These are phyloP conservation scores for crab-eating macaque (Macaca fascicularis) DNA, from an alignment of 2,113 vertebrate genomes.

Conservation along the genomic window T2T-MFA8v1.1 NC_088393.1:44717501-44718000, in stretches of 20 bases:
- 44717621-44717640: no score
- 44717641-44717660: not conserved
- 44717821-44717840: not conserved
- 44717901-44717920: not conserved
- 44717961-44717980: not conserved
- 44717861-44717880: not conserved
- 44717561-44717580: no score
- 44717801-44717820: not conserved
- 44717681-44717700: not conserved
- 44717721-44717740: not conserved
- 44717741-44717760: not conserved
- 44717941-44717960: not conserved
- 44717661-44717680: not conserved
- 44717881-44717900: not conserved
- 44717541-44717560: no score
- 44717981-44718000: not conserved
- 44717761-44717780: not conserved
- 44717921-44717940: not conserved
- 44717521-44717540: no score
- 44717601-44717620: no score
- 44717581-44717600: no score
- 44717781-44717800: constrained; percentile 18
- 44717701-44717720: not conserved
- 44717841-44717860: not conserved
- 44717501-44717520: no score